These are phyloP conservation scores for Trachops cirrhosus DNA, from an alignment of 2,797 vertebrate genomes.

Conservation along the genomic window DNA sequence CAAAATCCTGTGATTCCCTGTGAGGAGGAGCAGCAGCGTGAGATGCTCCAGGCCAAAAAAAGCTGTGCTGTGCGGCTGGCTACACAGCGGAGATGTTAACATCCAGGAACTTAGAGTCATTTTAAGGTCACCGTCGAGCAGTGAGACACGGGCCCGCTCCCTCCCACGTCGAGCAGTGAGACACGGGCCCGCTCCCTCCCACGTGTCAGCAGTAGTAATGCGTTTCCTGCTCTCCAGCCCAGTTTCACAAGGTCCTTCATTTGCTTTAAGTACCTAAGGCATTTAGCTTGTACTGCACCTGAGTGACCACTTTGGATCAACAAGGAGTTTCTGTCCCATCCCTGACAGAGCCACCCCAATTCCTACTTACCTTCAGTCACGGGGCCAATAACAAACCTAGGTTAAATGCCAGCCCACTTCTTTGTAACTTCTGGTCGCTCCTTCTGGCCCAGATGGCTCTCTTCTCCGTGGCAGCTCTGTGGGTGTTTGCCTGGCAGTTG, in stretches of 20 bases:
- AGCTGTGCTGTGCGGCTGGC: background rate
- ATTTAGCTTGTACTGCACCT: background rate
- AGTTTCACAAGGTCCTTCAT: background rate
- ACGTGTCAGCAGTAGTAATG: rapidly evolving
- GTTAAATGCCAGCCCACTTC: background rate
- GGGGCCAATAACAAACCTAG: no score
- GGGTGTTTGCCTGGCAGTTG: background rate
- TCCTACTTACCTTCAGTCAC: background rate
- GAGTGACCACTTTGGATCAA: background rate
- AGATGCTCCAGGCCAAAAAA: background rate
- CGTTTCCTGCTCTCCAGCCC: background rate
- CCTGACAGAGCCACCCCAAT: rapidly evolving
- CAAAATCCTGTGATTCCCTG: rapidly evolving
- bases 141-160: background rate
- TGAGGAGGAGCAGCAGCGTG: background rate
- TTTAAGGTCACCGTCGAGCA: background rate
- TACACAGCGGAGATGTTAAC: rapidly evolving
- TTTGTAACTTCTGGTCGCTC: background rate
- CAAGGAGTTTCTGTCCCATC: no score
- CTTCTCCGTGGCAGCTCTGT: background rate
- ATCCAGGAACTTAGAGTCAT: background rate
- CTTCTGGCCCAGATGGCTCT: background rate
- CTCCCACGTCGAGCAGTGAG: background rate
- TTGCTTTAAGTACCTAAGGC: background rate
- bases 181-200: background rate